A percentile compares a stretch with the other conserved stretches of the same genome.
Evolutionary conservation across 2,888 invertebrate species (phyloP).

Genomic region (Uloborus plumipes): DNA sequence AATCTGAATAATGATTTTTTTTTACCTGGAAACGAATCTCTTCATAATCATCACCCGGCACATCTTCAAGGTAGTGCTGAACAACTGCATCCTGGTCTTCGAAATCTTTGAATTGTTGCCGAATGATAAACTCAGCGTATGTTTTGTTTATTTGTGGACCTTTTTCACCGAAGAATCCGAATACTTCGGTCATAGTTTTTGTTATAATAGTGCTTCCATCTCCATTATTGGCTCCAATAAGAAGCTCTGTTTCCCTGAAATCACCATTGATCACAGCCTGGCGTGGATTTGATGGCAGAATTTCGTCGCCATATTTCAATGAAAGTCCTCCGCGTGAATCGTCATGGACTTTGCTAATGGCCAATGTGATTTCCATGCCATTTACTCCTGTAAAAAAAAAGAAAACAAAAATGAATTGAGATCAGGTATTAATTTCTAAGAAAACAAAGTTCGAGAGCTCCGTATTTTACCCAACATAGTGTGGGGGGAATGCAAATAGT

Average conservation of each 20-base stretch:
- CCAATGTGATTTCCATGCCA: slow-evolving; percentile 11
- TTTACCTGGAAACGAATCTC: slow-evolving; percentile 16
- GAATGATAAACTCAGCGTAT: slow-evolving; percentile 8
- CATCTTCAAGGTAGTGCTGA: slow-evolving; percentile 19
- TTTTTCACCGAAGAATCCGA: slow-evolving; percentile 35
- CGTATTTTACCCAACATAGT: too few species aligned
- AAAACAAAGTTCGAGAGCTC: too few species aligned
- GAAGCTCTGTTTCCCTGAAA: slow-evolving; percentile 7
- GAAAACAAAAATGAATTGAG: too few species aligned
- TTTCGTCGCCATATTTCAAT: slow-evolving; percentile 29
- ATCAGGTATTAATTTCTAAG: too few species aligned
- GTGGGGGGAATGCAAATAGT: too few species aligned
- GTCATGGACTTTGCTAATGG: slow-evolving; percentile 1
- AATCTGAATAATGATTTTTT: background rate
- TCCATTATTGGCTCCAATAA: slow-evolving; percentile 24
- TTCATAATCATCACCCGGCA: slow-evolving; percentile 6
- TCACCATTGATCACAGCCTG: slow-evolving; percentile 9
- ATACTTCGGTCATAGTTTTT: slow-evolving; percentile 4
- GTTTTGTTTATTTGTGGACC: slow-evolving; percentile 8
- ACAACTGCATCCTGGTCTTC: slow-evolving; percentile 13
- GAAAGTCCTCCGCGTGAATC: slow-evolving; percentile 17
- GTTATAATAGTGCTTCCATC: slow-evolving; percentile 28
- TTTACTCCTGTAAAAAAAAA: slow-evolving; percentile 15
- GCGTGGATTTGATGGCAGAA: slow-evolving; percentile 34
- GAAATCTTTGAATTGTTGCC: slow-evolving; percentile 7